Percentiles rank a stretch among this genome's conserved stretches.
Evolutionary conservation across 2,888 invertebrate genomes (phyloP).

Genomic region (Brachypalpus laphriformis): DNA sequence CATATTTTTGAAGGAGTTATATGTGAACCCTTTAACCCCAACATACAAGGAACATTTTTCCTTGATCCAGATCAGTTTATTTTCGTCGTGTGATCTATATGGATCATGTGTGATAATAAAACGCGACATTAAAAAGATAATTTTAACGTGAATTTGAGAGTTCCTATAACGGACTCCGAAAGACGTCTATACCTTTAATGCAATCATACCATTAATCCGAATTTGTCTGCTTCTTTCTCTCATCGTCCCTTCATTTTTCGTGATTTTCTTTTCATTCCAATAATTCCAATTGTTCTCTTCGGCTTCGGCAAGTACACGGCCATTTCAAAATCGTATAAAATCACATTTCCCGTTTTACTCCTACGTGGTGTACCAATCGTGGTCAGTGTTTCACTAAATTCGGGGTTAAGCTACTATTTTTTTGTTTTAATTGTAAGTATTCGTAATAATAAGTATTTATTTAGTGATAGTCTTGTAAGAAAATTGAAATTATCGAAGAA

Average conservation of each 20-base stretch:
- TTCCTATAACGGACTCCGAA: not conserved
- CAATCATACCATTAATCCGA: not conserved
- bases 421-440: conserved; percentile 83
- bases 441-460: not conserved
- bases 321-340: conserved; percentile 49
- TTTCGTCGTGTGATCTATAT: too few species aligned
- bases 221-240: not conserved
- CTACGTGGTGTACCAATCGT: conserved; percentile 62
- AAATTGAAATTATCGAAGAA: not conserved
- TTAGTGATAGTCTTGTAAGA: not conserved
- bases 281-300: conserved; percentile 43
- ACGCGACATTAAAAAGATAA: too few species aligned
- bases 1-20: too few species aligned
- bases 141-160: too few species aligned
- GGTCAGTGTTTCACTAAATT: conserved; percentile 75
- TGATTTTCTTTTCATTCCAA: conserved; percentile 10
- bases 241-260: not conserved
- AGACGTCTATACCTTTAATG: not conserved
- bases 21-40: too few species aligned
- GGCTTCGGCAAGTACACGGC: conserved; percentile 30
- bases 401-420: conserved; percentile 81
- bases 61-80: too few species aligned
- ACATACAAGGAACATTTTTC: too few species aligned
- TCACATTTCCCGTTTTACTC: conserved; percentile 69
- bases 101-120: too few species aligned